Evolutionary conservation across 2,797 vertebrate species (phyloP).

Genomic region (Mus spretus): DNA sequence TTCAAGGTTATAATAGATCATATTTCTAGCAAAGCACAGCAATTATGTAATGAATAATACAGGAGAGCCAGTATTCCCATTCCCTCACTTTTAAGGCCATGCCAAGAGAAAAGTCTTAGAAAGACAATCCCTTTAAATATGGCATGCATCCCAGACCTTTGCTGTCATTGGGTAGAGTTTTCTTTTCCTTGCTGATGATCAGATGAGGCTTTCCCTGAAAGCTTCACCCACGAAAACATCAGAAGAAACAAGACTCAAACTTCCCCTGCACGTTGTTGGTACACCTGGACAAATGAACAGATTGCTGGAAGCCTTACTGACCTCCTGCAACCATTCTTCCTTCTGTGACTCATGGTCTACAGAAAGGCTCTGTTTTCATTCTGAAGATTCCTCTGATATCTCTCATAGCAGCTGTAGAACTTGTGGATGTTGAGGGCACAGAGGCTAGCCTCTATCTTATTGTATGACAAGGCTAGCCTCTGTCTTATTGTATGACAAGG

Average conservation of each 20-base stretch:
- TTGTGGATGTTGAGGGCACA: slow-evolving; percentile 65
- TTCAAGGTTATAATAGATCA: slow-evolving; percentile 91
- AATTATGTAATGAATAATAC: slow-evolving; percentile 90
- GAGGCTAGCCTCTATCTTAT: slow-evolving; percentile 57
- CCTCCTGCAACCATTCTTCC: slow-evolving; percentile 74
- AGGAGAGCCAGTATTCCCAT: slow-evolving; percentile 82
- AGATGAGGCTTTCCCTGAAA: slow-evolving; percentile 25
- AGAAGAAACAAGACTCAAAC: slow-evolving; percentile 65
- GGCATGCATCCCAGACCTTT: not conserved
- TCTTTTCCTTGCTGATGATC: slow-evolving; percentile 3
- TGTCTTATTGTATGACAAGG: not conserved
- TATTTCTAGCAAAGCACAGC: slow-evolving; percentile 89
- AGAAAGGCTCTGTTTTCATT: slow-evolving; percentile 80
- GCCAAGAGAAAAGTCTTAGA: slow-evolving; percentile 40
- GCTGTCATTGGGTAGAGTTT: not conserved
- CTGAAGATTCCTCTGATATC: slow-evolving; percentile 77
- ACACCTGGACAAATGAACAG: slow-evolving; percentile 76
- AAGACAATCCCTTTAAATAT: not conserved
- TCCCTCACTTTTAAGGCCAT: slow-evolving; percentile 65
- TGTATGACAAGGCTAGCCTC: slow-evolving; percentile 53
- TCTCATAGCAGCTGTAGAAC: slow-evolving; percentile 68
- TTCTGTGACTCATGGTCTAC: slow-evolving; percentile 71
- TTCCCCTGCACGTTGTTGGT: slow-evolving; percentile 34
- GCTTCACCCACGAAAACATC: not conserved
- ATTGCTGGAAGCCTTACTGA: slow-evolving; percentile 73